Evolutionary conservation across 2,113 vertebrate species (phyloP).

Genomic region (Sphyrna mokarran): DNA sequence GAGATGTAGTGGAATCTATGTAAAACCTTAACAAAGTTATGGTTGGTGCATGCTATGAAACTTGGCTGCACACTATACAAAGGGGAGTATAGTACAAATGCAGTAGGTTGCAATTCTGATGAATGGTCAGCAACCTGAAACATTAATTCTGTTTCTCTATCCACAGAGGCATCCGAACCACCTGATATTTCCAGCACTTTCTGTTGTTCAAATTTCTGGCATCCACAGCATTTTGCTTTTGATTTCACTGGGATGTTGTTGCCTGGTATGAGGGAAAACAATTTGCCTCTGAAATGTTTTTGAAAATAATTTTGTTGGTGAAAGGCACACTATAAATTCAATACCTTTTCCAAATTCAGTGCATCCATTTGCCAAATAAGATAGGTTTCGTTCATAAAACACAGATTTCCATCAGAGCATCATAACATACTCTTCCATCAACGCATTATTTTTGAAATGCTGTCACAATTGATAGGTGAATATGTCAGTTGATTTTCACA

Average conservation of each 20-base stretch:
- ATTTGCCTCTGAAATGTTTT: background rate
- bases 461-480: too few relatives aligned
- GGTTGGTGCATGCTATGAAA: background rate
- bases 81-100: background rate
- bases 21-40: background rate
- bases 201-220: background rate
- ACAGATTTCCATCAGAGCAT: too few relatives aligned
- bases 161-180: too few relatives aligned
- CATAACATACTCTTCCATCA: background rate
- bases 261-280: background rate
- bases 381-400: background rate
- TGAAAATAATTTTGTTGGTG: background rate
- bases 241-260: background rate
- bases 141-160: background rate
- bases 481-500: background rate
- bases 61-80: background rate
- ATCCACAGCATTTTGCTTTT: background rate
- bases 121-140: background rate
- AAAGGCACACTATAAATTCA: too few relatives aligned
- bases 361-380: background rate
- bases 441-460: background rate
- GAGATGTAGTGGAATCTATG: background rate
- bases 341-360: too few relatives aligned
- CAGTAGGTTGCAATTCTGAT: background rate
- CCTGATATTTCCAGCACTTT: background rate